Percentiles rank a stretch among this genome's conserved stretches.
phyloP scores from a whole-genome alignment of 2,113 vertebrate species.

The Chauna torquata region DNA sequence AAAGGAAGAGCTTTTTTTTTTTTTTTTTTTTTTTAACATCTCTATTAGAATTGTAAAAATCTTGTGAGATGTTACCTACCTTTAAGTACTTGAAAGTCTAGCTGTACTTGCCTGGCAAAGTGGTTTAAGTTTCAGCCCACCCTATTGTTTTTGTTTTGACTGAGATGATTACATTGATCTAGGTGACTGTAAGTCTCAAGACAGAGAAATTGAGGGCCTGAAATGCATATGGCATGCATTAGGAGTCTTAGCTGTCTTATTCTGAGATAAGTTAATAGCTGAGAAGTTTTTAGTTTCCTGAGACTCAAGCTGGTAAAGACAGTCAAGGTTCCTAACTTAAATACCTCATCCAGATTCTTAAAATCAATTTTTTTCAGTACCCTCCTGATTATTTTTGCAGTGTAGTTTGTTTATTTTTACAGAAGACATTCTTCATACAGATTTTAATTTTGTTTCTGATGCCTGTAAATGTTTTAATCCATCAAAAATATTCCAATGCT shows the following conservation, averaged over 20 bases:
- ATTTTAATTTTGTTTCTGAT: too few relatives aligned
- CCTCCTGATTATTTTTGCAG: background rate
- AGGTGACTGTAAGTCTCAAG: background rate
- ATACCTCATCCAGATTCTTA: background rate
- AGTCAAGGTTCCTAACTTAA: background rate
- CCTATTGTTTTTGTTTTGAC: background rate
- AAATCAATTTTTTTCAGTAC: background rate
- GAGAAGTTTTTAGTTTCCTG: background rate
- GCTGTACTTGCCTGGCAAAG: background rate
- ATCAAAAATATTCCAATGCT: background rate
- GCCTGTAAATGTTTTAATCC: background rate
- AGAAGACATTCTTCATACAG: background rate
- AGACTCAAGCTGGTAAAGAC: background rate
- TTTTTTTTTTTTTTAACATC: background rate
- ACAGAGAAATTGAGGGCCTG: background rate
- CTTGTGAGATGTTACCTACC: background rate
- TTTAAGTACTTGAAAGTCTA: background rate
- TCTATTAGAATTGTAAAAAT: background rate
- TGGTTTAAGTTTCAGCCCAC: background rate
- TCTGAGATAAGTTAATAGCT: background rate
- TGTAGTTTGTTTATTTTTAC: background rate
- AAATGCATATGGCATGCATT: background rate
- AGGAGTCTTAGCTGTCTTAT: background rate
- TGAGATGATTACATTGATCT: background rate
- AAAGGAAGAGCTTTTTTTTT: rapidly evolving